Evolutionary conservation across 2,113 vertebrate genomes (phyloP).

Genomic region (Rhagologus leucostigma): DNA sequence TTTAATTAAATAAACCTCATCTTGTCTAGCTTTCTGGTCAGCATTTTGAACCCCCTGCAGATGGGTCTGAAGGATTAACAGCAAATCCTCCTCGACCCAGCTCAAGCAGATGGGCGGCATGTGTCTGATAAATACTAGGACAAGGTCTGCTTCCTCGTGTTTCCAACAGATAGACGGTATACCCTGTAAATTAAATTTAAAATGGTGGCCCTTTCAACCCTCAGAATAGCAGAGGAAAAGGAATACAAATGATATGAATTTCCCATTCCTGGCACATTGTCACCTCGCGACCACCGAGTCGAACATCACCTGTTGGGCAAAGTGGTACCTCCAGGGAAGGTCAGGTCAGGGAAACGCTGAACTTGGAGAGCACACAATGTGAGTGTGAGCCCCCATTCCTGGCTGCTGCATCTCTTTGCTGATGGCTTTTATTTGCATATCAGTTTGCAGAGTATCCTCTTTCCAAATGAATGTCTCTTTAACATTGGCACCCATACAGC

Average conservation of each 20-base stretch:
- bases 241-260: constrained; percentile 77
- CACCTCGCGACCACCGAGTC: constrained; percentile 54
- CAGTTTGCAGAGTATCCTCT: not conserved
- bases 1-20: constrained; percentile 88
- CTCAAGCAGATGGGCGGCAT: constrained; percentile 93
- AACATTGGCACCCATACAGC: not conserved
- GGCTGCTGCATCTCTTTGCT: not conserved
- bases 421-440: constrained; percentile 16
- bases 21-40: constrained; percentile 91
- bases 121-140: constrained; percentile 85
- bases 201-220: constrained; percentile 76
- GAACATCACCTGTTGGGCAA: constrained; percentile 68
- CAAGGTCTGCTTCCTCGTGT: constrained; percentile 78
- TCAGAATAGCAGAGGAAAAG: constrained; percentile 68
- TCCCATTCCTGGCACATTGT: constrained; percentile 68
- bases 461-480: constrained; percentile 10
- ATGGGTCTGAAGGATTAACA: constrained; percentile 92
- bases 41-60: constrained; percentile 90
- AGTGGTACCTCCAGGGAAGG: constrained; percentile 46
- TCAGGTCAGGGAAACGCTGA: not conserved
- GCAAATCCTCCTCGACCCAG: constrained; percentile 87
- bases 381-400: not conserved
- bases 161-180: constrained; percentile 77
- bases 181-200: constrained; percentile 81
- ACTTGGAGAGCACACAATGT: not conserved